Evolutionary conservation across 1,140 invertebrate genomes (phyloP), one percentile per base, ranked within the genome.

Genomic region (Leptinotarsa undecemlineata): DNA sequence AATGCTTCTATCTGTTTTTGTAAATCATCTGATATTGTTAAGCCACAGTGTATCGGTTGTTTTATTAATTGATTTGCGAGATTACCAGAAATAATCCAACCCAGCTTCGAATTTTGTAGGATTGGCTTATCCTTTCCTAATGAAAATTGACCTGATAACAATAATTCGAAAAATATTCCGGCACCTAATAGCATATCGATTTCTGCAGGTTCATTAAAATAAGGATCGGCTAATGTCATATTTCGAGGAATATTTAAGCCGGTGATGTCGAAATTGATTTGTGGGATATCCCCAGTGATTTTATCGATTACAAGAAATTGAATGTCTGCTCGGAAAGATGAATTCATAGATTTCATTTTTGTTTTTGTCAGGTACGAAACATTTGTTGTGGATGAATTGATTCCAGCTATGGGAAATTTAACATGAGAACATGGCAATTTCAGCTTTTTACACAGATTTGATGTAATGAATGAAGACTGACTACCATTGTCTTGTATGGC

Each of bases 251-350:
- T 72, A 26, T 75, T 72, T 19, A 67, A 17, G 19, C 4, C 11
- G 5, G 19, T 17, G 26, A 57, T 19, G 23, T 68, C 57, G 21
- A 76, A 70, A 15, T 15, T 13, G 64, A 73, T 26, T 66, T 73
- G 71, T 23, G 75, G 75, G 17, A 76, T 15, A 19, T 76, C 68
- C 1, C 15, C 51, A n/a, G 72, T 72, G 20, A 76, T 76, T 60
- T 76, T 57, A 47, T 76, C 71, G 13, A 76, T 68, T 19, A 76
- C 71, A 68, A 69, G 57, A 33, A 76, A 72, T 80, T 0, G 80
- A 77, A 74, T 83, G 80, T 68, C 4, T 33, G 66, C 19, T 20
- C 17, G 6, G 26, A 42, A 68, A 3, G 70, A 17, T 20, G 81
- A 81, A 13, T 69, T 68, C 8, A 48, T 57, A 8, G 33, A 71